A percentile compares a stretch with the other conserved stretches of the same genome.
Conservation (phyloP, 2,797 vertebrate species). For the Australoheros facetus region DNA sequence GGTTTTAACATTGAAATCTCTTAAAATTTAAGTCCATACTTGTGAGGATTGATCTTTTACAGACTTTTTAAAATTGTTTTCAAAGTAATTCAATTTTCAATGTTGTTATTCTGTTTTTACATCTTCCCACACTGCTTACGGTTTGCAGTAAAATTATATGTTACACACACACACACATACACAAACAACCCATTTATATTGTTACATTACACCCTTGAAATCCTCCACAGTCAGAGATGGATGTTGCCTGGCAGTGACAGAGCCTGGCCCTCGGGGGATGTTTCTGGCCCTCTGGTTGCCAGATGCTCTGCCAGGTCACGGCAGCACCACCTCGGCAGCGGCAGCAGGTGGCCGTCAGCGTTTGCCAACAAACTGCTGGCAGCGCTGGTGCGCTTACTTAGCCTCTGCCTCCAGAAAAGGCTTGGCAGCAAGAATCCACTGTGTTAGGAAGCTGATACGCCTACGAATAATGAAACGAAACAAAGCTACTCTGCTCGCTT, state of each 20-base stretch:
- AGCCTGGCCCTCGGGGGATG: conserved; percentile 50
- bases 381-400: conserved; percentile 62
- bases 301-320: conserved; percentile 68
- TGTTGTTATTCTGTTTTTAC: neutral
- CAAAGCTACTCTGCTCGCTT: conserved; percentile 50
- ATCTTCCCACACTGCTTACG: neutral
- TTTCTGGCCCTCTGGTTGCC: conserved; percentile 34
- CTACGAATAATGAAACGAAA: conserved; percentile 52
- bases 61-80: neutral
- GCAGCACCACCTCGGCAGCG: conserved; percentile 54
- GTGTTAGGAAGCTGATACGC: conserved; percentile 66
- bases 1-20: neutral
- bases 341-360: conserved; percentile 67
- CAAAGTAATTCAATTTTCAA: neutral
- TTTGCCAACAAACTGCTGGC: conserved; percentile 75
- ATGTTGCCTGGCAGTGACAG: conserved; percentile 46
- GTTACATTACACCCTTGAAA: conserved; percentile 26
- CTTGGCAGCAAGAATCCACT: conserved; percentile 52
- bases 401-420: conserved; percentile 67
- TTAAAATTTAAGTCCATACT: neutral
- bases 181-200: conserved; percentile 12
- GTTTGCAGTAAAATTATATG: neutral
- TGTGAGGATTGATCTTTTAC: neutral
- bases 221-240: conserved; percentile 32
- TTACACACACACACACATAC: neutral